Evolutionary conservation across 2,113 vertebrate genomes (phyloP).

Genomic region (Murina feae): DNA sequence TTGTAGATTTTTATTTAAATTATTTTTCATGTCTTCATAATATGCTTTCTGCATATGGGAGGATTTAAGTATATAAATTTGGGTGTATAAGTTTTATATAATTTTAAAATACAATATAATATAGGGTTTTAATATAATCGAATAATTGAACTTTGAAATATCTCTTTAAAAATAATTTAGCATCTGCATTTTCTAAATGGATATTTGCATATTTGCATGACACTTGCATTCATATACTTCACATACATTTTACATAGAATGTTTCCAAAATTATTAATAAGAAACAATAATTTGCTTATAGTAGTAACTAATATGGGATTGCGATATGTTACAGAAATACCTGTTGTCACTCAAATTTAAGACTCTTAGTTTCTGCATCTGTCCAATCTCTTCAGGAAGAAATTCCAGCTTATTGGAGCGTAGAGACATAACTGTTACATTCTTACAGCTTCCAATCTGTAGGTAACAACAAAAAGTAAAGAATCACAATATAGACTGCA

Average conservation of each 20-base stretch:
- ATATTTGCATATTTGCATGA: not conserved
- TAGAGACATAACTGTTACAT: slow-evolving; percentile 97
- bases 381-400: slow-evolving; percentile 97
- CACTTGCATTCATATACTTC: not conserved
- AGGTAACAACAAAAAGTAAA: not conserved
- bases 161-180: slow-evolving; percentile 11
- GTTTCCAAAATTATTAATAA: not conserved
- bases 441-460: slow-evolving; percentile 97
- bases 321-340: slow-evolving; percentile 76
- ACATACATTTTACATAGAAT: not conserved
- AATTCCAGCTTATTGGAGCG: slow-evolving; percentile 98
- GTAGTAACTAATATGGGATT: not conserved
- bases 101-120: not conserved
- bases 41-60: not conserved
- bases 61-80: not conserved
- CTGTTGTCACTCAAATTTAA: slow-evolving; percentile 98
- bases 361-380: slow-evolving; percentile 98
- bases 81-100: not conserved
- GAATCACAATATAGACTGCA: not conserved
- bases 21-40: not conserved
- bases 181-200: not conserved
- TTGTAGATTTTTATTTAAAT: not conserved
- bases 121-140: not conserved
- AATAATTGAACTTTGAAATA: not conserved
- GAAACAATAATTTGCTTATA: not conserved